These are phyloP conservation scores for Drosophila lacteicornis DNA, from an alignment of 1,140 invertebrate species.

Conservation along the genomic window DNA sequence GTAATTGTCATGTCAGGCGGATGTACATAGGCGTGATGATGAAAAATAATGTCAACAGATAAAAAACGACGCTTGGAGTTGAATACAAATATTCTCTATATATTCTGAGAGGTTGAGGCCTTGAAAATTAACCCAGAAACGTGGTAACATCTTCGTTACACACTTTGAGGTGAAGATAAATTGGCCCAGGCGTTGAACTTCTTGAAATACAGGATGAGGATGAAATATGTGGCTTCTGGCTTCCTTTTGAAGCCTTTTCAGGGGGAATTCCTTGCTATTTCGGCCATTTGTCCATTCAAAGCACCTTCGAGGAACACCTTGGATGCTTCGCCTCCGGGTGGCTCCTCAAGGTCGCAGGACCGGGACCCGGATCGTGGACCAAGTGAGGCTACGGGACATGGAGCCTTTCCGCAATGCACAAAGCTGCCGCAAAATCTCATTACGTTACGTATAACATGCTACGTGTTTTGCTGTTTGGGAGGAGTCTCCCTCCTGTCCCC, in stretches of 20 bases:
- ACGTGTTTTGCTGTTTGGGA: slow-evolving; percentile 45
- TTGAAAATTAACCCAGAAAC: too few species aligned
- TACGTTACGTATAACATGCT: slow-evolving; percentile 68
- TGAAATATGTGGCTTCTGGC: not conserved
- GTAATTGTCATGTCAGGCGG: slow-evolving; percentile 48
- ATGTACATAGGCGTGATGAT: slow-evolving; percentile 27
- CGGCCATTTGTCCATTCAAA: not conserved
- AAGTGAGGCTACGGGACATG: slow-evolving; percentile 5
- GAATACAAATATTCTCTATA: too few species aligned
- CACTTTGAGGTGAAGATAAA: too few species aligned
- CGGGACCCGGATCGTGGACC: not conserved
- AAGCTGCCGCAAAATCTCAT: slow-evolving; percentile 75
- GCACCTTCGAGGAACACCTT: not conserved
- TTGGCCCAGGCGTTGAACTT: not conserved
- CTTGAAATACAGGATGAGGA: not conserved
- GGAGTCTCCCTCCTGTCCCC: too few species aligned
- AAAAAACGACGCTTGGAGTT: not conserved
- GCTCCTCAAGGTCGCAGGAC: not conserved
- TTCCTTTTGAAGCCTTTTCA: not conserved
- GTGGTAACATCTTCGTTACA: not conserved
- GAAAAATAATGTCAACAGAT: slow-evolving; percentile 20
- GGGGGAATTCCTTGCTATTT: not conserved
- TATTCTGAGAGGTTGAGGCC: too few species aligned
- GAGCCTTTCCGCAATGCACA: slow-evolving; percentile 49
- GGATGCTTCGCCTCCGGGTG: not conserved